Evolutionary conservation across 2,888 invertebrate genomes (phyloP).

Genomic region (Conops quadrifasciatus): DNA sequence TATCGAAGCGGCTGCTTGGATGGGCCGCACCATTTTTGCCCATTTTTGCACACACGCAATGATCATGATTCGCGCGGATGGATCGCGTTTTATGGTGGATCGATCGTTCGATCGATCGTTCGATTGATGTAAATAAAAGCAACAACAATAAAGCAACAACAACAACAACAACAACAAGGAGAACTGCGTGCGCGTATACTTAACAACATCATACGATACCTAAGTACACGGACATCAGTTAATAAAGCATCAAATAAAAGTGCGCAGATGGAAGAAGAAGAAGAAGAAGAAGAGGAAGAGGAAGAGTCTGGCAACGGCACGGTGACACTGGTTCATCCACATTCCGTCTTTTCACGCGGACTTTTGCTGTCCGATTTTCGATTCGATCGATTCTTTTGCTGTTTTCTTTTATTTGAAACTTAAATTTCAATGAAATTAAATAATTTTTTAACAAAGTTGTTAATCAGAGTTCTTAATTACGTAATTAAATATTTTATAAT

Average conservation of each 20-base stretch:
- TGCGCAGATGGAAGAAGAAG: not conserved
- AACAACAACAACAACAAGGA: slow-evolving; percentile 1
- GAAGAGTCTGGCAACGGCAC: not conserved
- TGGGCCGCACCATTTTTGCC: not conserved
- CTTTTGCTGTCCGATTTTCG: not conserved
- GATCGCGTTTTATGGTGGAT: no score
- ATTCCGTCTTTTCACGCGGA: slow-evolving; percentile 34
- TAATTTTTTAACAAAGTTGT: no score
- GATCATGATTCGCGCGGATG: not conserved
- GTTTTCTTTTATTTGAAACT: no score
- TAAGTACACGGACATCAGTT: slow-evolving; percentile 18
- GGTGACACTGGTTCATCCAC: slow-evolving; percentile 41
- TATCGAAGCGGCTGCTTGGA: slow-evolving; percentile 12
- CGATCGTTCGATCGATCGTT: slow-evolving; percentile 11
- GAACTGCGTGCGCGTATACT: not conserved
- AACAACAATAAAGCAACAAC: not conserved
- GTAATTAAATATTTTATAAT: no score
- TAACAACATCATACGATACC: slow-evolving; percentile 24
- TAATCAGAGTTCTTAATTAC: no score
- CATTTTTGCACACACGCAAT: slow-evolving; percentile 6
- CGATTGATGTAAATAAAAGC: slow-evolving; percentile 18
- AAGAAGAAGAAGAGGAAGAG: not conserved
- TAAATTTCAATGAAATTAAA: no score
- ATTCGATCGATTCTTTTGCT: not conserved
- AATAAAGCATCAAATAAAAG: slow-evolving; percentile 26